Evolutionary conservation across 1,140 invertebrate genomes (phyloP).

Genomic region (Eriosoma lanigerum): DNA sequence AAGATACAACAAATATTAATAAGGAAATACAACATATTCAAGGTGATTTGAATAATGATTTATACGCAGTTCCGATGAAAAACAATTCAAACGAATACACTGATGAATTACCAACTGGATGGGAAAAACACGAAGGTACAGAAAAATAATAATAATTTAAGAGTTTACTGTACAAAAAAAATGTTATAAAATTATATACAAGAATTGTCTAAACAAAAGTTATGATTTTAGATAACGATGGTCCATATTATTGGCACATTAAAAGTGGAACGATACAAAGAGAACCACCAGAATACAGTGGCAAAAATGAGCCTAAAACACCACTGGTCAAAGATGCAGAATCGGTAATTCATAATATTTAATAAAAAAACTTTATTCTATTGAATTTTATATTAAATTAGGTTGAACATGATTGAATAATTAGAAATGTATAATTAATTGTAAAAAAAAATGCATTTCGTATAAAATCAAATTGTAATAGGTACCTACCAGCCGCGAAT

Average conservation of each 20-base stretch:
- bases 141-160: neutral
- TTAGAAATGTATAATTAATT: no score
- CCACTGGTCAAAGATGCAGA: constrained; percentile 65
- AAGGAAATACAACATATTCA: constrained; percentile 66
- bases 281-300: constrained; percentile 71
- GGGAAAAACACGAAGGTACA: constrained; percentile 90
- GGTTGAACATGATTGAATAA: no score
- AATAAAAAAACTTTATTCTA: no score
- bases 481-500: no score
- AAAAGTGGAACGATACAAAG: constrained; percentile 96
- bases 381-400: no score
- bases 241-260: constrained; percentile 97
- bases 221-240: constrained; percentile 75
- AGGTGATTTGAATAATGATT: constrained; percentile 71
- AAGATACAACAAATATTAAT: constrained; percentile 28
- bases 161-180: no score
- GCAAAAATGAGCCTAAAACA: constrained; percentile 60
- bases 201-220: no score
- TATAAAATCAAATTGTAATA: no score
- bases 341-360: no score
- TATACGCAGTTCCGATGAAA: constrained; percentile 76
- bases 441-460: no score
- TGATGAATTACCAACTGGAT: constrained; percentile 73
- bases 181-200: no score
- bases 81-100: constrained; percentile 55